phyloP scores from a whole-genome alignment of 2,888 invertebrate genomes.

The Caenorhabditis imperialis region DNA sequence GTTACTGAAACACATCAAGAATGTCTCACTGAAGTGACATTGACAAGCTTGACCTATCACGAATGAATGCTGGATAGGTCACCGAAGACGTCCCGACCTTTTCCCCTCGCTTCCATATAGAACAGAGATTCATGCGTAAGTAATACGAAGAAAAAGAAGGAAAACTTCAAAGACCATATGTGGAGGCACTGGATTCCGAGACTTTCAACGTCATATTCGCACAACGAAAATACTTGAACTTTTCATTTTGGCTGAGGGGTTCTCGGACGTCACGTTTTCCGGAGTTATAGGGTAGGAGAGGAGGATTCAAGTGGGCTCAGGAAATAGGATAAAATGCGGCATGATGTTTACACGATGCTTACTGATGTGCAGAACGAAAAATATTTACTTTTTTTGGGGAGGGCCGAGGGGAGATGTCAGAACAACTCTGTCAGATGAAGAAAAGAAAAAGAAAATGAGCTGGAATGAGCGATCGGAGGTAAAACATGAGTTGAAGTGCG shows the following conservation, averaged over 20 bases:
- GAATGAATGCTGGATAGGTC: too few relatives aligned
- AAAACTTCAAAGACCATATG: slow-evolving; percentile 38
- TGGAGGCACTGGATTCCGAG: slow-evolving; percentile 16
- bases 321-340: too few relatives aligned
- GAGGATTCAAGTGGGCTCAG: too few relatives aligned
- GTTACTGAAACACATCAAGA: too few relatives aligned
- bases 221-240: slow-evolving; percentile 44
- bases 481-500: slow-evolving; percentile 22
- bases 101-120: too few relatives aligned
- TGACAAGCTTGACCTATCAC: too few relatives aligned
- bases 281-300: background rate
- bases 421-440: slow-evolving; percentile 25
- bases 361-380: too few relatives aligned
- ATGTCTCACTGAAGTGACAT: too few relatives aligned
- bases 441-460: slow-evolving; percentile 6
- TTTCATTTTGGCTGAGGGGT: slow-evolving; percentile 36
- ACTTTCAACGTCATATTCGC: slow-evolving; percentile 31
- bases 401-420: slow-evolving; percentile 34
- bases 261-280: slow-evolving; percentile 23
- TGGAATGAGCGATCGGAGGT: slow-evolving; percentile 32
- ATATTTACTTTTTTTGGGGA: slow-evolving; percentile 6
- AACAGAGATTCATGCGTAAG: background rate
- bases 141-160: slow-evolving; percentile 10
- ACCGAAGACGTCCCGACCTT: too few relatives aligned
- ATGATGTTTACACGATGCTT: too few relatives aligned